Conservation (phyloP, 2,888 invertebrate genomes). For the Campopleginae sp. region DNA sequence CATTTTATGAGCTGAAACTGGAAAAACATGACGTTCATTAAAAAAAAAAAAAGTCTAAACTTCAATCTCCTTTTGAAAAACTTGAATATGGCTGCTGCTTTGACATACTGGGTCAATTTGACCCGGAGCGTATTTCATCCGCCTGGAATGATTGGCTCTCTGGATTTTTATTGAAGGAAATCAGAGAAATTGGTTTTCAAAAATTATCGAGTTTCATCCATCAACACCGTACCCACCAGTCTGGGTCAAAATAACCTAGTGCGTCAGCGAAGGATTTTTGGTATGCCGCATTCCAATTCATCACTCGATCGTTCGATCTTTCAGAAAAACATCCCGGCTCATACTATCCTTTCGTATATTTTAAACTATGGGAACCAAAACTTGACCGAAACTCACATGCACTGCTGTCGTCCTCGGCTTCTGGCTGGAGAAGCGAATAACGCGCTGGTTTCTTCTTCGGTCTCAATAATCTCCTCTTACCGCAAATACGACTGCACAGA, state of each 20-base stretch:
- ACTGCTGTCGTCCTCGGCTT: conserved; percentile 88
- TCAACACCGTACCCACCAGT: too few relatives aligned
- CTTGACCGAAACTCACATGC: conserved; percentile 85
- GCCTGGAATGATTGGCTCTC: too few relatives aligned
- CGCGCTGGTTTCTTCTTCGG: conserved; percentile 88
- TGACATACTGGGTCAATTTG: too few relatives aligned
- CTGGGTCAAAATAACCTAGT: too few relatives aligned
- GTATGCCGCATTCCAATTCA: neutral
- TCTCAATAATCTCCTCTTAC: conserved; percentile 84
- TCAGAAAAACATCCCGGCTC: neutral
- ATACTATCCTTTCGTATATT: neutral
- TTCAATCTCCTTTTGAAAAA: too few relatives aligned
- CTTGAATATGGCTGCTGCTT: too few relatives aligned
- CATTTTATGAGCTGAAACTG: conserved; percentile 86
- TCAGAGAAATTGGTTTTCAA: too few relatives aligned
- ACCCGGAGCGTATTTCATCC: too few relatives aligned
- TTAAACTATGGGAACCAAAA: conserved; percentile 43
- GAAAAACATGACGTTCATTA: neutral
- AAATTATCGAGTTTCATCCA: too few relatives aligned
- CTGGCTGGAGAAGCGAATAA: conserved; percentile 89
- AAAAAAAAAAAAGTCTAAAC: neutral
- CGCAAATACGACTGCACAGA: conserved; percentile 86
- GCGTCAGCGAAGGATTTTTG: neutral
- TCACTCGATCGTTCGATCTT: neutral
- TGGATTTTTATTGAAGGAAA: too few relatives aligned